Evolutionary conservation across 2,888 invertebrate species (phyloP).

Genomic region (Omphaloscelis lunosa): DNA sequence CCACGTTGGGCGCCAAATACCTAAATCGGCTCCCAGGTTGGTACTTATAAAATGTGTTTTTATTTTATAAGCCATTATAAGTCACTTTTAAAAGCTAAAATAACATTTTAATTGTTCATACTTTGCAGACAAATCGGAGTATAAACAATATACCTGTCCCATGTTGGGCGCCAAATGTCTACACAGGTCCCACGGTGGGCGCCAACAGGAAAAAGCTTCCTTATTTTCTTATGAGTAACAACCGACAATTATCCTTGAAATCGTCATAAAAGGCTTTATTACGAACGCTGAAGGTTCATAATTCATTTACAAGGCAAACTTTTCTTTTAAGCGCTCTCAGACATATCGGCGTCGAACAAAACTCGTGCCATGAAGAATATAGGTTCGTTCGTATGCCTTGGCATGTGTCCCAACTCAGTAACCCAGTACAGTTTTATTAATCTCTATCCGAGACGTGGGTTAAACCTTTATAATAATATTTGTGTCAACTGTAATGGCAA

Average conservation of each 20-base stretch:
- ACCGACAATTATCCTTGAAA: conserved; percentile 35
- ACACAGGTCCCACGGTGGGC: conserved; percentile 34
- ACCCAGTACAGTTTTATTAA: conserved; percentile 62
- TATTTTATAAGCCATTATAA: neutral
- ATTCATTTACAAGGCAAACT: conserved; percentile 41
- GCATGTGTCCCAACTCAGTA: conserved; percentile 63
- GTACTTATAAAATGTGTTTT: neutral
- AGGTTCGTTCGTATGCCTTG: conserved; percentile 51
- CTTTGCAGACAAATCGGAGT: neutral
- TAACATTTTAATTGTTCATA: neutral
- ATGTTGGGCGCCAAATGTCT: conserved; percentile 36
- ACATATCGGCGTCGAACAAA: conserved; percentile 62
- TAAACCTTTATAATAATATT: conserved; percentile 32
- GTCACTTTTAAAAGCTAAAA: neutral
- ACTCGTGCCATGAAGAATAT: conserved; percentile 36
- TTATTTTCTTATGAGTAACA: conserved; percentile 13
- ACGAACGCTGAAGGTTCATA: conserved; percentile 36
- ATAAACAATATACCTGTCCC: neutral
- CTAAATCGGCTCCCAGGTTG: neutral
- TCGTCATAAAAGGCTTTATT: conserved; percentile 40
- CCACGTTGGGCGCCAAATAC: conserved; percentile 15
- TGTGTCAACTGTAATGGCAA: conserved; percentile 23
- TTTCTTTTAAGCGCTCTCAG: conserved; percentile 50
- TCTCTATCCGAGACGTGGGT: conserved; percentile 36
- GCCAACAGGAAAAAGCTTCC: conserved; percentile 52